phyloP scores from a whole-genome alignment of 2,113 vertebrate species.

The Echinops telfairi region DNA sequence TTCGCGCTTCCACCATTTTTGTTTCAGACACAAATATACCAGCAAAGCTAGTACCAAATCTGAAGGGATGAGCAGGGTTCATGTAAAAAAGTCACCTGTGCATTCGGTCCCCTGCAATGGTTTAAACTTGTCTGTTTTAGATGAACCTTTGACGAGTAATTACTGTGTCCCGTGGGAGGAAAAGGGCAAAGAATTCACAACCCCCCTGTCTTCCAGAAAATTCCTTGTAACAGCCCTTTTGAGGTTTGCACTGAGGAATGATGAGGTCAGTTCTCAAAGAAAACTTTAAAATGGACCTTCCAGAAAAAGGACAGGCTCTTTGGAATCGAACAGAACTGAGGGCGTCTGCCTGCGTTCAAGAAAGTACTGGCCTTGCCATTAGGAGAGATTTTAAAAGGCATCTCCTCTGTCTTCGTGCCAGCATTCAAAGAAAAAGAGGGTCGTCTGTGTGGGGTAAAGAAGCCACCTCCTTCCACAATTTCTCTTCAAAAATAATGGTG shows the following conservation, averaged over 20 bases:
- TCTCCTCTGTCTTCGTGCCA: slow-evolving; percentile 7
- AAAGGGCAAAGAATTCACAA: not conserved
- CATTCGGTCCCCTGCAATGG: not conserved
- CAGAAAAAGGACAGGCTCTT: not conserved
- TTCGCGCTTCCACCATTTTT: not conserved
- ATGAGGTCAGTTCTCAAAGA: not conserved
- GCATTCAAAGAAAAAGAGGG: not conserved
- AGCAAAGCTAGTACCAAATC: slow-evolving; percentile 18
- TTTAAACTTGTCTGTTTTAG: not conserved
- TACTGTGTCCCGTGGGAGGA: not conserved
- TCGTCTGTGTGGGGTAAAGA: not conserved
- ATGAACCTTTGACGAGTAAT: not conserved
- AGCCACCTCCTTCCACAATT: not conserved
- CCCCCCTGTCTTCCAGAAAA: not conserved
- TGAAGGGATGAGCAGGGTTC: not conserved
- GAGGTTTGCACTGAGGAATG: not conserved
- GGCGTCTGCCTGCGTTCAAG: not conserved
- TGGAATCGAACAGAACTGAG: not conserved
- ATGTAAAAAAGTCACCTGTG: not conserved
- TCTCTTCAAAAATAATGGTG: slow-evolving; percentile 24
- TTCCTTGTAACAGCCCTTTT: not conserved
- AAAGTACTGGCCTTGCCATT: not conserved
- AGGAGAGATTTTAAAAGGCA: not conserved
- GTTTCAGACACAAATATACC: slow-evolving; percentile 16
- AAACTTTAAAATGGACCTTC: not conserved